Percentiles rank a stretch among this genome's conserved stretches.
Evolutionary conservation across 1,140 invertebrate species (phyloP).

Genomic region (Tetragonula clypearis): DNA sequence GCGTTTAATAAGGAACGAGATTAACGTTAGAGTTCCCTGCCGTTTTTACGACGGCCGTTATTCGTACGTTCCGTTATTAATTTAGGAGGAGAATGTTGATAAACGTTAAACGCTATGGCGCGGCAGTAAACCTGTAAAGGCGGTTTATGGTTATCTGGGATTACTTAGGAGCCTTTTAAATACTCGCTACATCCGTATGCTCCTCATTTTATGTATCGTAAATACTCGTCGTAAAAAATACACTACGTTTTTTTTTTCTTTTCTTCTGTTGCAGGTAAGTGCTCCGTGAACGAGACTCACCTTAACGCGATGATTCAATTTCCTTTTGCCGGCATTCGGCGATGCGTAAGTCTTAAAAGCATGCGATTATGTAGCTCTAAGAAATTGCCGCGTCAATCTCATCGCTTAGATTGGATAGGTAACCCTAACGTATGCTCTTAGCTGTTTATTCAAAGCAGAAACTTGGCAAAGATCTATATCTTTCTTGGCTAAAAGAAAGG

Average conservation of each 20-base stretch:
- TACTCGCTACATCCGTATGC: slow-evolving; percentile 41
- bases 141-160: slow-evolving; percentile 21
- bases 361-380: slow-evolving; percentile 34
- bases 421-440: neutral
- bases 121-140: neutral
- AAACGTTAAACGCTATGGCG: neutral
- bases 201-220: slow-evolving; percentile 57
- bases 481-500: neutral
- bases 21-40: neutral
- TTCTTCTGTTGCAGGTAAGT: slow-evolving; percentile 55
- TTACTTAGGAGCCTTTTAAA: slow-evolving; percentile 44
- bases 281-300: slow-evolving; percentile 28
- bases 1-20: neutral
- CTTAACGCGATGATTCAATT: slow-evolving; percentile 57
- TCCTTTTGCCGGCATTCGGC: slow-evolving; percentile 21
- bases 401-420: neutral
- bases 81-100: slow-evolving; percentile 9
- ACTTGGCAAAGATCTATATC: neutral
- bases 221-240: slow-evolving; percentile 45
- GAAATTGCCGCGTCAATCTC: slow-evolving; percentile 15
- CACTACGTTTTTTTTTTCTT: slow-evolving; percentile 7
- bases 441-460: neutral
- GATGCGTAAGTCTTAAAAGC: slow-evolving; percentile 38
- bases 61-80: slow-evolving; percentile 5
- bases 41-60: too few relatives aligned